Conservation (phyloP, 2,113 vertebrate species). For the Oreocharis arfaki region DNA sequence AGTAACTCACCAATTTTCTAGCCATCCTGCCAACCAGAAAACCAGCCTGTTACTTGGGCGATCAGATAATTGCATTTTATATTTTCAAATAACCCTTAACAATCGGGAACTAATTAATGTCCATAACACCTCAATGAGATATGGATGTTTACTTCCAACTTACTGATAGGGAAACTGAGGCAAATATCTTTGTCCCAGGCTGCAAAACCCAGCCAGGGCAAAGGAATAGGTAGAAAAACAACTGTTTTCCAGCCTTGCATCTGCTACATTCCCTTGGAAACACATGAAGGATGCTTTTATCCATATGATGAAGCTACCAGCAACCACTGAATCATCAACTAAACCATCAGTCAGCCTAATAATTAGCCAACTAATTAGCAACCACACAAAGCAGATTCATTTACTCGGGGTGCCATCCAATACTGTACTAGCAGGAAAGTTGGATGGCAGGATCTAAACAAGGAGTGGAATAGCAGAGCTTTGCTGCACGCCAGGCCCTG, state of each 20-base stretch:
- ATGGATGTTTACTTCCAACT: background rate
- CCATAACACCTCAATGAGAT: background rate
- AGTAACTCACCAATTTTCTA: constrained; percentile 10
- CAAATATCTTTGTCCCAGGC: background rate
- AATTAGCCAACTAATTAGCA: constrained; percentile 57
- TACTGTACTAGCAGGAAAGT: background rate
- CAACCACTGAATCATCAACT: constrained; percentile 32
- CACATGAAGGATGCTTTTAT: background rate
- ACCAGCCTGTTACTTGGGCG: background rate
- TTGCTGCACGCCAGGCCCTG: background rate
- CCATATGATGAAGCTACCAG: constrained; percentile 18
- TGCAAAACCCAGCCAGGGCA: background rate
- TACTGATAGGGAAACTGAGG: constrained; percentile 23
- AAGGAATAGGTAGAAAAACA: background rate
- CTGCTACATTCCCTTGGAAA: background rate
- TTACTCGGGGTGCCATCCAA: background rate
- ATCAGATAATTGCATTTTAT: constrained; percentile 8
- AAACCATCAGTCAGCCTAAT: constrained; percentile 59
- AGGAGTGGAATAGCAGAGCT: background rate
- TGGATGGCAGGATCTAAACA: background rate
- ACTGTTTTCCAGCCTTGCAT: background rate
- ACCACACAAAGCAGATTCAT: constrained; percentile 40
- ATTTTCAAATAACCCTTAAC: constrained; percentile 39
- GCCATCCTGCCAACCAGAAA: constrained; percentile 8
- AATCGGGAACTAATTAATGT: background rate